These are phyloP conservation scores for Acanthis flammea DNA, from an alignment of 2,797 vertebrate species.

Conservation along the genomic window DNA sequence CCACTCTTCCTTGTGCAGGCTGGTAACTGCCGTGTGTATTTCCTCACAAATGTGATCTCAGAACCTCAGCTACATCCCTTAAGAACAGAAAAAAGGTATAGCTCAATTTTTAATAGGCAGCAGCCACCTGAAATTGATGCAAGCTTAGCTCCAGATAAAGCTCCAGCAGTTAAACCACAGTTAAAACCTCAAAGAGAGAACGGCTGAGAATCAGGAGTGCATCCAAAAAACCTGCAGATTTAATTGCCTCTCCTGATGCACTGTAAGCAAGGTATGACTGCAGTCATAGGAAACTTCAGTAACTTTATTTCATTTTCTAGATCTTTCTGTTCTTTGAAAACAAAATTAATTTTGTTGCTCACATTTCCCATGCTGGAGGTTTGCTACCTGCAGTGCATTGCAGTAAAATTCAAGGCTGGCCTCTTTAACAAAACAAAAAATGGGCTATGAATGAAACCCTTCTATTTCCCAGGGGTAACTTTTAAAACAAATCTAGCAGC, in stretches of 20 bases:
- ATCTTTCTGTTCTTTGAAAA: constrained; percentile 14
- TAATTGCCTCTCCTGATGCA: not conserved
- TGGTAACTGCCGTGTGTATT: not conserved
- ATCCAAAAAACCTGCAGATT: constrained; percentile 23
- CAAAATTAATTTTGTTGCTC: not conserved
- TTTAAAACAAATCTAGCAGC: not conserved
- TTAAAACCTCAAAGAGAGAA: constrained; percentile 39
- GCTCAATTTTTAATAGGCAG: constrained; percentile 47
- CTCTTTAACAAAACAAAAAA: not conserved
- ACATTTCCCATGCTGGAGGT: not conserved
- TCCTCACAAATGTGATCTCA: not conserved
- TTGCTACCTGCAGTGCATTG: not conserved
- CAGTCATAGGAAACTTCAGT: not conserved
- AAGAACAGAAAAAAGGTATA: constrained; percentile 16
- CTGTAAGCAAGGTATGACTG: not conserved
- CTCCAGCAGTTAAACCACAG: constrained; percentile 41
- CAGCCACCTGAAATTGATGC: constrained; percentile 43
- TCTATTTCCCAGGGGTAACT: not conserved
- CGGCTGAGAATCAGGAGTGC: not conserved
- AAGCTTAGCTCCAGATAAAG: constrained; percentile 40
- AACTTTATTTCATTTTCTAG: not conserved
- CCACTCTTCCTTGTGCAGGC: not conserved
- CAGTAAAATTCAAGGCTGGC: not conserved
- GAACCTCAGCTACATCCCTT: constrained; percentile 23
- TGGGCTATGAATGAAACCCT: not conserved